Percentiles rank a stretch among this genome's conserved stretches.
Evolutionary conservation across 2,888 invertebrate genomes (phyloP).

Genomic region (Erebia palarica): DNA sequence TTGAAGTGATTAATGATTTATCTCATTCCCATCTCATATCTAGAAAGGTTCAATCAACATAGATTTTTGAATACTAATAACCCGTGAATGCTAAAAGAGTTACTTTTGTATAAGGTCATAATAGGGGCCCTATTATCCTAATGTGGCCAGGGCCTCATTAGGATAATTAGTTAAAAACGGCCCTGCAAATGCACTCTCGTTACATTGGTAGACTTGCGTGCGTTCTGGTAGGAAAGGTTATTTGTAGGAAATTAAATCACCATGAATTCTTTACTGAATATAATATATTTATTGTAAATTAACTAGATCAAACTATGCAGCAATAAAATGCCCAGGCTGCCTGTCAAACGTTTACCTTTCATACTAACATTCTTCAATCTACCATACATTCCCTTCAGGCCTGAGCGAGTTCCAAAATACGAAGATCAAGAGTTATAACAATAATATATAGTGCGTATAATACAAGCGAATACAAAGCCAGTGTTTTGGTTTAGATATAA

Average conservation of each 20-base stretch:
- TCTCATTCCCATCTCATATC: too few relatives aligned
- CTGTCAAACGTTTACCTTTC: slow-evolving; percentile 49
- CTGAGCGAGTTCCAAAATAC: slow-evolving; percentile 69
- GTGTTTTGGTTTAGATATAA: slow-evolving; percentile 32
- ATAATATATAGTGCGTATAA: slow-evolving; percentile 70
- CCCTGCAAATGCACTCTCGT: too few relatives aligned
- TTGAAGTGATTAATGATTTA: too few relatives aligned
- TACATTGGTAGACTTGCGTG: too few relatives aligned
- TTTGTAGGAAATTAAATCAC: neutral
- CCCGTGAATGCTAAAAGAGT: too few relatives aligned
- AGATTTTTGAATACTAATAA: too few relatives aligned
- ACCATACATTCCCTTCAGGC: slow-evolving; percentile 54
- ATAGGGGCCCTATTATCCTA: too few relatives aligned
- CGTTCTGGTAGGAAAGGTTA: neutral
- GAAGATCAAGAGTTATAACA: slow-evolving; percentile 68
- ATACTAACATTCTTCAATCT: slow-evolving; percentile 55
- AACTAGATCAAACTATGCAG: slow-evolving; percentile 69
- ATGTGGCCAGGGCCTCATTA: too few relatives aligned
- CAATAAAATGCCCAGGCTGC: slow-evolving; percentile 69
- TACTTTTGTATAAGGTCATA: too few relatives aligned
- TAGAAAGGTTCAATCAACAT: too few relatives aligned
- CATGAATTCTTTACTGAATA: slow-evolving; percentile 36
- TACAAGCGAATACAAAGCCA: slow-evolving; percentile 65
- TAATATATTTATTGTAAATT: slow-evolving; percentile 71
- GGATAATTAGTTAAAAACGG: too few relatives aligned